Evolutionary conservation across 2,113 vertebrate genomes (phyloP).

Genomic region (Donacobius atricapilla): DNA sequence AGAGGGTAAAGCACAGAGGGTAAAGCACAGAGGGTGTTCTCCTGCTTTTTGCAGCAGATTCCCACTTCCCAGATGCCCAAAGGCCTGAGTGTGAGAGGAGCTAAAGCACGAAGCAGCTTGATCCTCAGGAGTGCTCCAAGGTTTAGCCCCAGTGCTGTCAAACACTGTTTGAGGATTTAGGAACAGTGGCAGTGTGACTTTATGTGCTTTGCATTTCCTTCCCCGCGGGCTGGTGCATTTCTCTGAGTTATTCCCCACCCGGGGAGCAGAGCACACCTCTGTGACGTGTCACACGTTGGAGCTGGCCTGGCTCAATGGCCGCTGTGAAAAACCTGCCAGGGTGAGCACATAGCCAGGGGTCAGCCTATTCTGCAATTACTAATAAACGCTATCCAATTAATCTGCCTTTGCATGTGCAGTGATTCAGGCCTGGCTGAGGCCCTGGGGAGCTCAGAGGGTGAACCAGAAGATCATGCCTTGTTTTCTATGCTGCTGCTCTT

Average conservation of each 20-base stretch:
- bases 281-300: neutral
- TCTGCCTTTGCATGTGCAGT: neutral
- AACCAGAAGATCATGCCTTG: neutral
- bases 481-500: neutral
- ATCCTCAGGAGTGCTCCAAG: neutral
- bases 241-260: neutral
- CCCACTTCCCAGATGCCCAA: neutral
- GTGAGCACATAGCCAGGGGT: neutral
- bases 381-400: neutral
- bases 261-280: neutral
- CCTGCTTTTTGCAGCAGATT: neutral
- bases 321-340: neutral
- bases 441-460: neutral
- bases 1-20: neutral
- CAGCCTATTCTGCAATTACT: neutral
- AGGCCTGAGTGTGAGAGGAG: neutral
- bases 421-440: neutral
- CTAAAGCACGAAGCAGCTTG: neutral
- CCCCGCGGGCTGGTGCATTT: neutral
- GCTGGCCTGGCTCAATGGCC: neutral
- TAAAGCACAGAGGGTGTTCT: neutral
- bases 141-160: no score
- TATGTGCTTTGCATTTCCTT: neutral
- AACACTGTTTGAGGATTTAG: neutral
- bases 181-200: neutral